Evolutionary conservation across 1,140 invertebrate genomes (phyloP), one percentile per base, ranked within the genome.

Genomic region (Aphidius gifuensis): DNA sequence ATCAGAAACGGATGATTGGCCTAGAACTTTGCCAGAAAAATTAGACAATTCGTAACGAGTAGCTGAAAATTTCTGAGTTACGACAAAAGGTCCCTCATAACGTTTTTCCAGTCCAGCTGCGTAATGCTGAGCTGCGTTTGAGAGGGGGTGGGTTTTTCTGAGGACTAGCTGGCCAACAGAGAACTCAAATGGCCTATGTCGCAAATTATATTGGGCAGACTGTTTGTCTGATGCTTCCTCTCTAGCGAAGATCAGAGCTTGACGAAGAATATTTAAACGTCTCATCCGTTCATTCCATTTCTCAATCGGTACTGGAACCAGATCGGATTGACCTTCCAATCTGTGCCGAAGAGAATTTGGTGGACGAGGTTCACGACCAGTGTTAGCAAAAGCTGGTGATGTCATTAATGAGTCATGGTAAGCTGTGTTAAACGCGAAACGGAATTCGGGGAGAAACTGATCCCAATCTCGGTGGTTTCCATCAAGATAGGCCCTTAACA

Each of bases 361-460:
- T 9, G 44, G 4, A 7, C 7, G 5, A 3, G 48, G 47, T 39
- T 58, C 55, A 5, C 61, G 61, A 1, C 75, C 77, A 43, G 74
- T 75, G 6, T 63, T 78, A 6, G 80, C 53, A 53, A 74, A 72
- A 5, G 79, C 75, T 1, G 81, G 77, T 1, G 78, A 82, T 5
- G 69, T 62, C 9, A 68, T 58, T 64, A 74, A 51, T 6, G 68
- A 63, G 6, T 40, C 47, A 60, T 70, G 67, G 3, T 56, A 9
- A 1, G 73, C 75, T 3, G 77, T 76, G 54, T 82, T 81, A 60
- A 80, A 72, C 0, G 78, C 79, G 44, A 74, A 74, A 7, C 70
- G 69, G 21, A 78, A 66, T 57, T 72, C 66, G 6, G 57, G 62
- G 0, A 80, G 49, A 59, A 70, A 49, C 7, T 61, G 7, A 58